These are phyloP conservation scores for Ephydatia muelleri DNA, from an alignment of 37 sponge, comb jelly and placozoan genomes.

Conservation along the genomic window DNA sequence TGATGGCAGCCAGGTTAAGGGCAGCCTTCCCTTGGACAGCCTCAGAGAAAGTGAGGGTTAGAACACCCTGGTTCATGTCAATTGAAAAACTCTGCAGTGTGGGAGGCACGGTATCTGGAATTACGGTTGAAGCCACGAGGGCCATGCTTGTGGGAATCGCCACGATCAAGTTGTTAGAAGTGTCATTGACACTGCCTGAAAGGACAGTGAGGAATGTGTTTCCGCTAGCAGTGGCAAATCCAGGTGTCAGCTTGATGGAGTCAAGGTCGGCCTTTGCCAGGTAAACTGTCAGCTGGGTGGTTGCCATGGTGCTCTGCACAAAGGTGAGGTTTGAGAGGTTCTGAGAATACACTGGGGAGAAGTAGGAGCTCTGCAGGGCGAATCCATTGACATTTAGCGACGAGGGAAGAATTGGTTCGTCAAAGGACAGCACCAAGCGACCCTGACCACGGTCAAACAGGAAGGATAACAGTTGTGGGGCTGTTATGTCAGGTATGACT, in stretches of 20 bases:
- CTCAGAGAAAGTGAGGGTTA: constrained; percentile 76
- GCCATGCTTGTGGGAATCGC: constrained; percentile 40
- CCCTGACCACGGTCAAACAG: constrained; percentile 68
- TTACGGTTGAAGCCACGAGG: constrained; percentile 49
- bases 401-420: constrained; percentile 77
- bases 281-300: constrained; percentile 21
- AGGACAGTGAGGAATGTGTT: constrained; percentile 70
- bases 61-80: constrained; percentile 74
- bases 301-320: constrained; percentile 3
- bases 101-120: constrained; percentile 51
- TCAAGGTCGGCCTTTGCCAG: constrained; percentile 54
- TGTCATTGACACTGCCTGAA: constrained; percentile 62
- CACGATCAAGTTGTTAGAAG: constrained; percentile 48
- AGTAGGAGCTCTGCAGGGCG: constrained; percentile 72
- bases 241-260: constrained; percentile 63
- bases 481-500: constrained; percentile 62
- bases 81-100: constrained; percentile 59
- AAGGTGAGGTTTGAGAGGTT: constrained; percentile 27
- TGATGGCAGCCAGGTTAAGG: constrained; percentile 38
- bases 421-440: constrained; percentile 56
- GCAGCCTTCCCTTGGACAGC: constrained; percentile 46
- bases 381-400: constrained; percentile 54
- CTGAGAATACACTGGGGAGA: constrained; percentile 44
- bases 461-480: constrained; percentile 63
- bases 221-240: constrained; percentile 77